A percentile compares a stretch with the other conserved stretches of the same genome.
These are phyloP conservation scores for Hypotaenidia okinawae DNA, from an alignment of 2,797 vertebrate species.

Conservation along the genomic window DNA sequence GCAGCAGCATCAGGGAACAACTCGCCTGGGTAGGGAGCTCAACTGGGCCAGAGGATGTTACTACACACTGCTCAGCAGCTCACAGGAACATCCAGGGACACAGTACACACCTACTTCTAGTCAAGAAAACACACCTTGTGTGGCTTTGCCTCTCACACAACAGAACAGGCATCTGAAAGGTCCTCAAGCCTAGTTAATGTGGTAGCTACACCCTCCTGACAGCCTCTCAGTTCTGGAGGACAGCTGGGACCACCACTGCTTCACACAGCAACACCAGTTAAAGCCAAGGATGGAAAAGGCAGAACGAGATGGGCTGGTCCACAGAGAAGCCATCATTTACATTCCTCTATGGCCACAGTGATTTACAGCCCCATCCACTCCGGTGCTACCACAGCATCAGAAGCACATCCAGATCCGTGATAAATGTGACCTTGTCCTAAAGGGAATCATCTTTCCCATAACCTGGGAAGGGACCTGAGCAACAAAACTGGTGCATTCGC, in stretches of 20 bases:
- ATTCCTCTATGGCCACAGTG: not conserved
- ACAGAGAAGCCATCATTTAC: not conserved
- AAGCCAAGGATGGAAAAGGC: not conserved
- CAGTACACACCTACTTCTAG: not conserved
- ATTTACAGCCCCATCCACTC: not conserved
- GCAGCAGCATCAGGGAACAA: fast-evolving
- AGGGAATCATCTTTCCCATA: not conserved
- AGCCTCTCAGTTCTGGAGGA: not conserved
- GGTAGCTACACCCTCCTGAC: not conserved
- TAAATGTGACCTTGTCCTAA: not conserved
- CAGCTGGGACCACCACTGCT: not conserved
- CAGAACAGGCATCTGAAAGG: not conserved
- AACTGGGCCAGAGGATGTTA: fast-evolving
- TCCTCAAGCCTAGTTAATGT: not conserved
- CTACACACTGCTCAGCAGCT: not conserved
- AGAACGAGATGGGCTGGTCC: not conserved
- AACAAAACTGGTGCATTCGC: not conserved
- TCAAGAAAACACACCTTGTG: not conserved
- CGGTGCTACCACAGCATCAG: not conserved
- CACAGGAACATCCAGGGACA: too few species aligned
- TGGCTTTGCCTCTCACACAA: not conserved
- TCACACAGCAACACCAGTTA: not conserved
- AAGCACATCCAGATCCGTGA: not conserved
- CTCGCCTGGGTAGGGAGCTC: not conserved
- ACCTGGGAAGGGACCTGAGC: fast-evolving